Percentiles rank a stretch among this genome's conserved stretches.
Evolutionary conservation across 2,113 vertebrate species (phyloP).

Genomic region (Elephantulus edwardii): DNA sequence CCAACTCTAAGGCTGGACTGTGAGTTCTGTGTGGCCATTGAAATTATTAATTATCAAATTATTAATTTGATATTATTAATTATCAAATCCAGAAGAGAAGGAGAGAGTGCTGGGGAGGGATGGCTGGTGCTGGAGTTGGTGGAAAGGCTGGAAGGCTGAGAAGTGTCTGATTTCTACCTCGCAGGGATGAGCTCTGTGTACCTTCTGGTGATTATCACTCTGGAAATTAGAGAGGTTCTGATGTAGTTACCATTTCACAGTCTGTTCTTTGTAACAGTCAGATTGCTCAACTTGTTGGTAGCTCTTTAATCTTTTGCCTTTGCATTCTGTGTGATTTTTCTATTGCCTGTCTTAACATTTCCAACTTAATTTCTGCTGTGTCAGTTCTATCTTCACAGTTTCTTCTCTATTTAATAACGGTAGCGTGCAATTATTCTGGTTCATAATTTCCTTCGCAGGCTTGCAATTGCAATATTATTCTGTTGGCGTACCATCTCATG

Average conservation of each 20-base stretch:
- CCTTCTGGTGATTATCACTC: background rate
- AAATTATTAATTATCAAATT: no score
- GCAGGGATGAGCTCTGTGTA: background rate
- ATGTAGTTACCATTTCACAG: background rate
- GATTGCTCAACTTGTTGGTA: background rate
- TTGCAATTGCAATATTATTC: background rate
- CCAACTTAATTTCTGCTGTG: background rate
- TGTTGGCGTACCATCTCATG: background rate
- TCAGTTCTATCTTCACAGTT: background rate
- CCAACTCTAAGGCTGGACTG: no score
- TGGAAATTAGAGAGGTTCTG: background rate
- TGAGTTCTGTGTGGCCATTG: background rate
- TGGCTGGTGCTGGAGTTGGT: background rate
- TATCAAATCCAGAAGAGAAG: background rate
- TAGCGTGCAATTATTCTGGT: background rate
- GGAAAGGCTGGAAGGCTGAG: background rate
- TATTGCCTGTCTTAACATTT: background rate
- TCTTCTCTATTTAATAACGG: background rate
- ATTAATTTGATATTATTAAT: no score
- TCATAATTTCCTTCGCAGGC: background rate
- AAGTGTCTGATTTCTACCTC: background rate
- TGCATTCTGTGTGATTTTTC: background rate
- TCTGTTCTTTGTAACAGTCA: background rate
- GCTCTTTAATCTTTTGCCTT: background rate
- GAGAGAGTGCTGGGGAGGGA: background rate